Conservation (phyloP, 2,113 vertebrate genomes). For the Mesoclemmys tuberculata region DNA sequence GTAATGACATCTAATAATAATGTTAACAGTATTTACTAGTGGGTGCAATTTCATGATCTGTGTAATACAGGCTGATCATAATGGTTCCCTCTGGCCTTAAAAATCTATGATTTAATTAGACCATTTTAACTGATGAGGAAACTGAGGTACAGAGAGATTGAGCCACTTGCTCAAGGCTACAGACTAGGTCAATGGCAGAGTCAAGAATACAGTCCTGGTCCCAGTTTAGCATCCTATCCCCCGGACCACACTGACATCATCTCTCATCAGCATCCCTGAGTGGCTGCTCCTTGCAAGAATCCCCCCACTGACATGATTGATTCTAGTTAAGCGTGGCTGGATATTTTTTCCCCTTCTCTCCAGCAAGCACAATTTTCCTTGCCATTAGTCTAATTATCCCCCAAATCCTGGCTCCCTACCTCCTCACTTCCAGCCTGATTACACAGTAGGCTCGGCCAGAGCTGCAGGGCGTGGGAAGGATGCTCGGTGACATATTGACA, state of each 20-base stretch:
- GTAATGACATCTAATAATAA: slow-evolving; percentile 32
- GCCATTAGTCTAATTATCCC: background rate
- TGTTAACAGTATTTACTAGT: slow-evolving; percentile 17
- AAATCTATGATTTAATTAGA: background rate
- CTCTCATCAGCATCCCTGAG: rapidly evolving
- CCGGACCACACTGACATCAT: background rate
- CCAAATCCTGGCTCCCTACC: background rate
- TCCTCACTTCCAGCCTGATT: rapidly evolving
- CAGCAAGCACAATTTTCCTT: background rate
- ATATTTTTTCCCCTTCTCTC: background rate
- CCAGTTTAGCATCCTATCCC: background rate
- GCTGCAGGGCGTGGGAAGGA: background rate
- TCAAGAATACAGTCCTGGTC: background rate
- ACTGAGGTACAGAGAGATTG: background rate
- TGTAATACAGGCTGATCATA: background rate
- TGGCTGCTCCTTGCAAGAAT: background rate
- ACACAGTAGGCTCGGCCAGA: rapidly evolving
- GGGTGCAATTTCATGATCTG: slow-evolving; percentile 10
- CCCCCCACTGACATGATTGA: rapidly evolving
- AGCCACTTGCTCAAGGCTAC: rapidly evolving
- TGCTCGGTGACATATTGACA: background rate
- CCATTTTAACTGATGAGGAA: background rate
- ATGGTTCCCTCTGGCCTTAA: background rate
- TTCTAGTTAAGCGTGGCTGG: rapidly evolving
- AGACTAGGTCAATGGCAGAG: background rate